These are phyloP conservation scores for Galemys pyrenaicus DNA, from an alignment of 2,113 vertebrate species.

Conservation along the genomic window DNA sequence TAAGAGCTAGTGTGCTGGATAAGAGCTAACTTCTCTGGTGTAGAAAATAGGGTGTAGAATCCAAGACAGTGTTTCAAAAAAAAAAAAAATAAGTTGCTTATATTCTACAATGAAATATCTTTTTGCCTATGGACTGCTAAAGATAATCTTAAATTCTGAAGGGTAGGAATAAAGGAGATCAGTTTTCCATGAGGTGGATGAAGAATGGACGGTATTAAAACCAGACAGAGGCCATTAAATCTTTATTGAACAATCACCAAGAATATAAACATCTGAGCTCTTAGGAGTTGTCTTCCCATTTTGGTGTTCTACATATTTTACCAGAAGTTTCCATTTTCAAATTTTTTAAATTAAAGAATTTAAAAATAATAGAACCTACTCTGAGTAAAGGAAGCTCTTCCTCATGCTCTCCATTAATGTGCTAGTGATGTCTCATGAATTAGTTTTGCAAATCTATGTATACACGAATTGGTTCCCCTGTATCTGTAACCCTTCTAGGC, in stretches of 20 bases:
- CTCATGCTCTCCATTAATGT: neutral
- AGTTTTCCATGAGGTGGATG: neutral
- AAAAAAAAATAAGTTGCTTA: constrained; percentile 23
- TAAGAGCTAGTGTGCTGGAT: neutral
- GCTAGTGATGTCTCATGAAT: neutral
- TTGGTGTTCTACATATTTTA: neutral
- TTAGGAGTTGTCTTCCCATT: neutral
- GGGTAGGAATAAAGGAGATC: neutral
- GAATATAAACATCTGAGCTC: constrained; percentile 7
- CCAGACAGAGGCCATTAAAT: neutral
- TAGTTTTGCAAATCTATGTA: constrained; percentile 29
- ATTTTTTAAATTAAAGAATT: neutral
- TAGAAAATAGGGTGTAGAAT: neutral
- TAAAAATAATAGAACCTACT: neutral
- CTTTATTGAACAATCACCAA: neutral
- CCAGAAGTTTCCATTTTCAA: constrained; percentile 1
- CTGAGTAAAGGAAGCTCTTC: neutral
- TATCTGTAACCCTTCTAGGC: neutral
- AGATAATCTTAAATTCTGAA: neutral
- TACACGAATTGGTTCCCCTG: neutral
- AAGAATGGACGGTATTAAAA: neutral
- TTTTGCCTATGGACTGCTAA: neutral
- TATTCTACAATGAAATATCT: neutral
- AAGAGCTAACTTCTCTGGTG: neutral
- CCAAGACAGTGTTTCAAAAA: neutral